Conservation (phyloP, 1,140 invertebrate species). For the Platorchestia sp. region DNA sequence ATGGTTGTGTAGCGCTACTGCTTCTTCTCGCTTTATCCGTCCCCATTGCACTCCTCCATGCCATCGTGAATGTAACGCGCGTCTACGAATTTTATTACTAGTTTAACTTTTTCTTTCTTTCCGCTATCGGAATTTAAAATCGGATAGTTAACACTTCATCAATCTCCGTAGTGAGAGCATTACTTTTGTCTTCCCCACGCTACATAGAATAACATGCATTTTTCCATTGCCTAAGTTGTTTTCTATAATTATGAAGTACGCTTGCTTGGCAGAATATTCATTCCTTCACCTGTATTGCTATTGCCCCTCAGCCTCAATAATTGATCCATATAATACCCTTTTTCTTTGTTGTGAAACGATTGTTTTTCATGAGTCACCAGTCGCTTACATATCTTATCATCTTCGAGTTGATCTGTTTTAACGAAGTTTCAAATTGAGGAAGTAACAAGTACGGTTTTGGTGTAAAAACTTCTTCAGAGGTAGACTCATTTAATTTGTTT, state of each 20-base stretch:
- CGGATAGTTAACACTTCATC: not conserved
- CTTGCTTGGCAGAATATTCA: no score
- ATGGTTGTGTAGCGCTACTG: not conserved
- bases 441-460: not conserved
- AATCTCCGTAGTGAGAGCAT: not conserved
- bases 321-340: no score
- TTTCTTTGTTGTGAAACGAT: no score
- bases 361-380: no score
- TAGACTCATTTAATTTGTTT: not conserved
- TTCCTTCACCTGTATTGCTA: no score
- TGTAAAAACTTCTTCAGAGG: not conserved
- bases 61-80: not conserved
- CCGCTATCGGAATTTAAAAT: not conserved
- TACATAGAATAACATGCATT: not conserved
- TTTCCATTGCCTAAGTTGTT: not conserved
- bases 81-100: not conserved
- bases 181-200: not conserved
- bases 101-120: not conserved
- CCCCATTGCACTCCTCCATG: not conserved
- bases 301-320: no score
- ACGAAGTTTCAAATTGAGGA: no score
- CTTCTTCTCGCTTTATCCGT: conserved; percentile 42
- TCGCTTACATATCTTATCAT: no score
- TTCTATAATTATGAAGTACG: no score
- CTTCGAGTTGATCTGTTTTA: no score